A percentile compares a stretch with the other conserved stretches of the same genome.
Evolutionary conservation across 2,888 invertebrate species (phyloP).

Genomic region (Ornithoptera priamus): DNA sequence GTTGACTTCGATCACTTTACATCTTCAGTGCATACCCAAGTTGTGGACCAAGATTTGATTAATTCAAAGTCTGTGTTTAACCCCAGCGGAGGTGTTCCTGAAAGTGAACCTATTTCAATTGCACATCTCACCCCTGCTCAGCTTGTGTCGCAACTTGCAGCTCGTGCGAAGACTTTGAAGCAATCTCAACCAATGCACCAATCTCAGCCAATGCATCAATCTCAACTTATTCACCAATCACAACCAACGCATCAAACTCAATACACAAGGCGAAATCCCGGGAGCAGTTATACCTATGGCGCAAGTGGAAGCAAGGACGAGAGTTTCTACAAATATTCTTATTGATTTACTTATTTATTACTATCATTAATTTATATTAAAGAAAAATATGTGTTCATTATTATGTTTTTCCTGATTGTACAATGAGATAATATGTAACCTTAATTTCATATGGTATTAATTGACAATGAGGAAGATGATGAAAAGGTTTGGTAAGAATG

Average conservation of each 20-base stretch:
- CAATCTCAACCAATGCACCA: conserved; percentile 45
- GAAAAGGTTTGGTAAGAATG: too few relatives aligned
- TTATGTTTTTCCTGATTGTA: too few relatives aligned
- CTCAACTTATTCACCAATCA: conserved; percentile 51
- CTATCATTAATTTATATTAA: background rate
- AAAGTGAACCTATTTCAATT: conserved; percentile 64
- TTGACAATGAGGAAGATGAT: too few relatives aligned
- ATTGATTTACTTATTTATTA: conserved; percentile 37
- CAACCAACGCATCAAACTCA: conserved; percentile 41
- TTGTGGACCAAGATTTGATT: conserved; percentile 65
- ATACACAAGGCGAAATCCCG: conserved; percentile 40
- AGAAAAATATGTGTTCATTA: background rate
- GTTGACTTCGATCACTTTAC: conserved; percentile 56
- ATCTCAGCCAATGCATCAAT: too few relatives aligned
- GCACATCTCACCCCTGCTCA: conserved; percentile 74
- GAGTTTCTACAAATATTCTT: conserved; percentile 43
- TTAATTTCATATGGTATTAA: too few relatives aligned
- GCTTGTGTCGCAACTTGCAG: conserved; percentile 70
- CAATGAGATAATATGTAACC: too few relatives aligned
- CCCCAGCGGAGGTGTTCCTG: conserved; percentile 58
- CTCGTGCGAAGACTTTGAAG: conserved; percentile 70
- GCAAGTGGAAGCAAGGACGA: conserved; percentile 28
- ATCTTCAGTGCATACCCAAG: conserved; percentile 65
- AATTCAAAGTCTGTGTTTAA: conserved; percentile 67
- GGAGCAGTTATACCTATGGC: conserved; percentile 45